phyloP scores from a whole-genome alignment of 2,888 invertebrate species.

The Cephus runcator region DNA sequence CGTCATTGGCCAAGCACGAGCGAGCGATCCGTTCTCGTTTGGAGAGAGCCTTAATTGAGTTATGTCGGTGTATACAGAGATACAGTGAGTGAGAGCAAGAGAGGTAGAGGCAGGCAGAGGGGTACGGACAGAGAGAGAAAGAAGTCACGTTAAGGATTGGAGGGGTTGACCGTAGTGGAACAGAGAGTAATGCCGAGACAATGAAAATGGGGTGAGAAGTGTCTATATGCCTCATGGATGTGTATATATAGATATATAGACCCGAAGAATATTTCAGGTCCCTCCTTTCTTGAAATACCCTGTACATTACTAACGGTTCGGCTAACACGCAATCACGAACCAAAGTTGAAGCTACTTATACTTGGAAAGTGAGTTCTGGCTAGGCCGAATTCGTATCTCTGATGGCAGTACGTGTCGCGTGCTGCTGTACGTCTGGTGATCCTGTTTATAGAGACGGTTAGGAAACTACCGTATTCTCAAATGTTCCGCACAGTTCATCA shows the following conservation, averaged over 20 bases:
- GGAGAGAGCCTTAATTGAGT: conserved; percentile 2
- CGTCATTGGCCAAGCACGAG: neutral
- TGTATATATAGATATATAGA: neutral
- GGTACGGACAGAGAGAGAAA: neutral
- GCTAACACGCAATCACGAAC: neutral
- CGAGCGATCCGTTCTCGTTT: neutral
- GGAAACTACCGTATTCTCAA: neutral
- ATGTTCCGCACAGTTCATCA: neutral
- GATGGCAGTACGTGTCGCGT: neutral
- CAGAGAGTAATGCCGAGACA: neutral
- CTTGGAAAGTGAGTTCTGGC: conserved; percentile 2
- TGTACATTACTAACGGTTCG: conserved; percentile 1
- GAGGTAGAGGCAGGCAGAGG: too few species aligned
- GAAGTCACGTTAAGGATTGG: neutral
- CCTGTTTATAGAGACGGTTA: neutral
- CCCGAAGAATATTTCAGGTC: neutral
- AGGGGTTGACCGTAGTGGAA: neutral
- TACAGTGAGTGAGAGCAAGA: neutral
- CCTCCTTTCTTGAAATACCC: neutral
- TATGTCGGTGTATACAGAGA: neutral
- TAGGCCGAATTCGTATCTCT: conserved; percentile 26
- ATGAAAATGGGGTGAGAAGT: neutral
- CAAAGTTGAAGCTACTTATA: conserved; percentile 2
- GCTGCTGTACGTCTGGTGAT: neutral
- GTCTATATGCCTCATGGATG: neutral